Evolutionary conservation across 2,113 vertebrate genomes (phyloP).

Genomic region (Elaphurus davidianus): DNA sequence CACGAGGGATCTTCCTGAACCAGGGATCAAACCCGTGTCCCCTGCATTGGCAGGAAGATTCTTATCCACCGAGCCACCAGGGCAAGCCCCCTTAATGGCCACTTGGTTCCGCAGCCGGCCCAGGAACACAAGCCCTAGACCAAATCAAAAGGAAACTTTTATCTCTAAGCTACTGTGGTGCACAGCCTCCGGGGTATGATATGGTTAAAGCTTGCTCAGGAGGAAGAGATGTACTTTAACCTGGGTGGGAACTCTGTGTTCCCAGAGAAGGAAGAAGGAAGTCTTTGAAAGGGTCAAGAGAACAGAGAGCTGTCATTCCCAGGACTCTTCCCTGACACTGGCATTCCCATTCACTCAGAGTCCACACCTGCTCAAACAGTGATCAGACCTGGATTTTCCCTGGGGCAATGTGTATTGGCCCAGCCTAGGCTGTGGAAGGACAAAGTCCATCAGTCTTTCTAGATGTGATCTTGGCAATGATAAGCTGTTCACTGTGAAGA

Average conservation of each 20-base stretch:
- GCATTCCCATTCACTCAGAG: not conserved
- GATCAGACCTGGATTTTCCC: not conserved
- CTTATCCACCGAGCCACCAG: not conserved
- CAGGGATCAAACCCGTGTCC: not conserved
- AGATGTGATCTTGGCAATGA: not conserved
- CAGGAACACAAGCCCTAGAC: too few relatives aligned
- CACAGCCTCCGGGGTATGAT: not conserved
- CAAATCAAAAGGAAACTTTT: not conserved
- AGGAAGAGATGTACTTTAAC: not conserved
- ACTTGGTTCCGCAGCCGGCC: not conserved
- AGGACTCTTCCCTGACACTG: not conserved
- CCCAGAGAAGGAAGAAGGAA: not conserved
- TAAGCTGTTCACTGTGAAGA: not conserved
- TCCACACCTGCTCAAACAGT: not conserved
- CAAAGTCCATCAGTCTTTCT: not conserved
- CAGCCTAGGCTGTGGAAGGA: not conserved
- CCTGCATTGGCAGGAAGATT: not conserved
- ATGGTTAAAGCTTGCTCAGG: not conserved
- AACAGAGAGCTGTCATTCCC: not conserved
- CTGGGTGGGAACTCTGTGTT: not conserved
- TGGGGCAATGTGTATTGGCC: fast-evolving
- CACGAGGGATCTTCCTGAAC: not conserved
- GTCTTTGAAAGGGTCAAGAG: not conserved
- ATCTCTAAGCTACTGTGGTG: not conserved
- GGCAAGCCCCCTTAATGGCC: not conserved